A percentile compares a stretch with the other conserved stretches of the same genome.
Conservation (phyloP, 2,888 invertebrate species). For the Ennomos quercinarius region DNA sequence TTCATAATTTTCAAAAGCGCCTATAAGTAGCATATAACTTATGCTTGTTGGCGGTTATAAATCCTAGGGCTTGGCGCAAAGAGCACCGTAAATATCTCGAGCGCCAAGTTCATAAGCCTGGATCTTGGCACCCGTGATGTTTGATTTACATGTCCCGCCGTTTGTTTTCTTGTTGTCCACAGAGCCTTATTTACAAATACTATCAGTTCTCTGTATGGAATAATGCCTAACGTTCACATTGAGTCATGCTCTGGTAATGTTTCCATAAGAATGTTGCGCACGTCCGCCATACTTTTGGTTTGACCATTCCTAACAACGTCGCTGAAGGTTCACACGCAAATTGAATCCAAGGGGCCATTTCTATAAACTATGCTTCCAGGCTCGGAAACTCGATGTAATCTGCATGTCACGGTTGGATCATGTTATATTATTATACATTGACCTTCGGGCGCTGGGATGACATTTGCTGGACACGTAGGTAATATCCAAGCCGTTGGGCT, state of each 20-base stretch:
- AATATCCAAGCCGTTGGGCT: not conserved
- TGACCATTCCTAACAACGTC: conserved; percentile 32
- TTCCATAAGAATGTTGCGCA: conserved; percentile 32
- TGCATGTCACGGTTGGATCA: conserved; percentile 14
- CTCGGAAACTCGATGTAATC: conserved; percentile 5
- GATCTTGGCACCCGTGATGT: conserved; percentile 39
- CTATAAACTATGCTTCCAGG: conserved; percentile 7
- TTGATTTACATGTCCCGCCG: conserved; percentile 41
- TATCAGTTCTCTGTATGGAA: conserved; percentile 38
- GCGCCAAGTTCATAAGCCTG: conserved; percentile 41
- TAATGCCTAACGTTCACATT: conserved; percentile 37
- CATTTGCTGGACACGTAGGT: not conserved
- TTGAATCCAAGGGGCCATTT: conserved; percentile 22
- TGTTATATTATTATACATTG: conserved; percentile 10
- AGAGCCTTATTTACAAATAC: conserved; percentile 40
- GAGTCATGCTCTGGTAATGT: conserved; percentile 33
- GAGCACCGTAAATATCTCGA: conserved; percentile 40
- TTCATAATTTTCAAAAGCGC: conserved; percentile 34
- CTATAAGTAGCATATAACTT: conserved; percentile 35
- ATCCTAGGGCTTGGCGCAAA: conserved; percentile 39
- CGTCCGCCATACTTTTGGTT: conserved; percentile 39
- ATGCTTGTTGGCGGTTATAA: conserved; percentile 39
- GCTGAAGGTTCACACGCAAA: conserved; percentile 30
- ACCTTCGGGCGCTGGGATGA: conserved; percentile 1
- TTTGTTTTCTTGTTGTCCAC: conserved; percentile 33